Base-by-base conservation (phyloP, 2,113 vertebrate genomes). In the Xiphias gladius region DNA sequence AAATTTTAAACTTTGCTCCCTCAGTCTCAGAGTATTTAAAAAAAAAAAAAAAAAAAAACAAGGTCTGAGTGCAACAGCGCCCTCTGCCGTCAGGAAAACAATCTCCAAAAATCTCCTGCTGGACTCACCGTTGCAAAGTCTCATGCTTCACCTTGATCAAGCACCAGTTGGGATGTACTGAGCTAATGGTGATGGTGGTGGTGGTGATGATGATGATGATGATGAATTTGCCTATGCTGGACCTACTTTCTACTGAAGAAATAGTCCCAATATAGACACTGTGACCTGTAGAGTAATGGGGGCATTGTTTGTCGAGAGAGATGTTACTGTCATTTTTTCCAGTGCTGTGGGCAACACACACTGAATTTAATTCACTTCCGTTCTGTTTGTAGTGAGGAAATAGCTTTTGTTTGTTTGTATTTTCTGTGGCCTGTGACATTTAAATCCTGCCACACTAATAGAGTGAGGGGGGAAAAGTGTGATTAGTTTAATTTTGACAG, bases 31-130 rank as follows among this genome's bases (percentile, higher is more conserved):
- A 43, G 41, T 14, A 43, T 43, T 43, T 35, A 35, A 35, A 35
- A 35, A 4, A 35, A 35, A 35, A 35, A 35, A 35, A 39, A 6
- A 6, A 6, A 39, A 5, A 48, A 5, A 50, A 50, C 19, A 22
- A 50, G 48, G 22, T 22, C 16, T 69, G 65, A 22, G 46, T 58
- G 61, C 41, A 2, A 7, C 66, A 19, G 67, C 80, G 3, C 73
- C 73, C 73, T 55, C 83, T 80, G 24, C 58, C 80, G 59, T 64
- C 77, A 54, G 54, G 3, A 57, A 57, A 30, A 39, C 75, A 61
- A 48, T 4, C 69, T 26, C n/a, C 32, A 26, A 3, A 22, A 22
- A 16, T 5, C 48, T 16, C 26, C 57, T 69, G 50, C 76, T 76
- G 76, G 59, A 72, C 26, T 58, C 66, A 22, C 50, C 52, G 59